Percentiles rank a stretch among this genome's conserved stretches.
Conservation (phyloP, 1,140 invertebrate species). For the Drosophila hydei region DNA sequence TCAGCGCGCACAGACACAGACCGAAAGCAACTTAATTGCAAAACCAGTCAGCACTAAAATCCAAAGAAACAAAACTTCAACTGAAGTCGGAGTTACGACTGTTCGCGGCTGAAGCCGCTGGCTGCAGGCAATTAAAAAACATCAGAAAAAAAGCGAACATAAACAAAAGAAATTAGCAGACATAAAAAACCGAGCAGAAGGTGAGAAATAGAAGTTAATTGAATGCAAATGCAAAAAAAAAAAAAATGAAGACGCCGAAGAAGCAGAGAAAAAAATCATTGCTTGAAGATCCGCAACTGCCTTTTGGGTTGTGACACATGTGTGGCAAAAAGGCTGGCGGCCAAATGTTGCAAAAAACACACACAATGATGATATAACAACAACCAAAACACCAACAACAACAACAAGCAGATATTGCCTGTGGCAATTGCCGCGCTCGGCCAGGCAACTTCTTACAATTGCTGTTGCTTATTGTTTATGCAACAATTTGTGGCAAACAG, state of each 20-base stretch:
- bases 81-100: conserved; percentile 5
- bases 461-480: conserved; percentile 50
- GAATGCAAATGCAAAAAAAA: conserved; percentile 65
- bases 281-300: conserved; percentile 2
- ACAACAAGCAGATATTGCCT: conserved; percentile 5
- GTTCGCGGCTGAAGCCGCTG: conserved; percentile 7
- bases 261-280: neutral
- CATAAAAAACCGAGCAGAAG: conserved; percentile 44
- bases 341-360: conserved; percentile 40
- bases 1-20: conserved; percentile 3
- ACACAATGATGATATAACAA: conserved; percentile 41
- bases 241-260: neutral
- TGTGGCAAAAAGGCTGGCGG: conserved; percentile 50
- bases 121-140: conserved; percentile 58
- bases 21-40: conserved; percentile 46
- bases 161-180: conserved; percentile 71
- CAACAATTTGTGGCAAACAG: conserved; percentile 77
- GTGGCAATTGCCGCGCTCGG: conserved; percentile 40
- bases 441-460: conserved; percentile 11
- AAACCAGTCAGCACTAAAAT: conserved; percentile 38
- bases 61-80: conserved; percentile 18
- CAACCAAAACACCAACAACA: conserved; percentile 10
- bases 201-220: conserved; percentile 77
- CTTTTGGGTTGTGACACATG: conserved; percentile 54
- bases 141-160: conserved; percentile 26